Evolutionary conservation across 2,888 invertebrate genomes (phyloP), one percentile per base, ranked within the genome.

Genomic region (Mythimna ferrago): DNA sequence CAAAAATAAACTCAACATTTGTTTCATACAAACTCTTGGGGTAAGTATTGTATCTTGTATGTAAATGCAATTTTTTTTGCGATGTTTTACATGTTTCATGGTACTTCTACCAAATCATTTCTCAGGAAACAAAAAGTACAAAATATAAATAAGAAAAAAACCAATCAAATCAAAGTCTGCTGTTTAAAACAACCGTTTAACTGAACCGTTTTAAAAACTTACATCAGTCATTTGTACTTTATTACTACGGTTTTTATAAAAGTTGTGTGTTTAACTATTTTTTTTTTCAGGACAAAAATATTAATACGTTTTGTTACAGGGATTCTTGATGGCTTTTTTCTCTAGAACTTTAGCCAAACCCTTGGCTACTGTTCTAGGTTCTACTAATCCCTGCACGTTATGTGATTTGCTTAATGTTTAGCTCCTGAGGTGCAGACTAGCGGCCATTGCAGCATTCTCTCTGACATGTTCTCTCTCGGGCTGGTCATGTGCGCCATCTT

Each of bases 381-480:
- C 19, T 21, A 32, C 38, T 35, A 65, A 65, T 51, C 7, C n/a
- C 35, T 66, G 26, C 53, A 57, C 32, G 14, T 60, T 26, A 48
- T 66, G 53, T 77, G 62, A 44, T 76, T 73, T 68, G 58, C 44
- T 78, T 73, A 64, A 69, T 66, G 75, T 84, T 87, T 97, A 98
- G 99, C 99, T 68, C 99, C 99, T 1, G 99, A 99, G 96, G 98
- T 98, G 60, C 99, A 99, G 94, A 97, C 97, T 41, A 97, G 97
- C 86, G 98, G 98, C 41, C 97, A 97, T 65, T 98, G 98, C 95
- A 98, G 98, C 91, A 98, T 98, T 69, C 97, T 98, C 61, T 99
- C 99, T 86, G 99, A 99, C 94, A 99, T 99, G 98, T 99, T 98
- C 95, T 99, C 99, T 0, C 96, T 99, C 84, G 99, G 99, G 26